A percentile compares a stretch with the other conserved stretches of the same genome.
Conservation (phyloP, 2,113 vertebrate species). For the Australoheros scitulus region DNA sequence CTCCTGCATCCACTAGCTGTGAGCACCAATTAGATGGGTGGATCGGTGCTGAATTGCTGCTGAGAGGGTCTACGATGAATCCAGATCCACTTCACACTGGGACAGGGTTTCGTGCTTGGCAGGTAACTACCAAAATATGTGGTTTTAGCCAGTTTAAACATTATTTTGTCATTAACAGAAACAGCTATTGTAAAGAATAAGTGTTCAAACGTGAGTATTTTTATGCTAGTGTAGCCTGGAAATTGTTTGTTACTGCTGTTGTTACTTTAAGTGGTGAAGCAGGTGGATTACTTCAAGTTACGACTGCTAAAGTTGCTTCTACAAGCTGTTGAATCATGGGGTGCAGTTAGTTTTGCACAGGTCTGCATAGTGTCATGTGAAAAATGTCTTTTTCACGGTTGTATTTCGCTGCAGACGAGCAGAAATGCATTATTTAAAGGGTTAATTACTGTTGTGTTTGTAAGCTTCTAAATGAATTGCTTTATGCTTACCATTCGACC, state of each 20-base stretch:
- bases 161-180: background rate
- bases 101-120: no score
- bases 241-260: background rate
- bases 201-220: background rate
- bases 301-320: background rate
- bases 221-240: background rate
- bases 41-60: no score
- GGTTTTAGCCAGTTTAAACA: background rate
- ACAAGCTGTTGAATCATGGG: background rate
- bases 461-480: background rate
- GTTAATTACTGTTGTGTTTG: background rate
- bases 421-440: background rate
- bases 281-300: rapidly evolving
- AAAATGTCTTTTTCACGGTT: background rate
- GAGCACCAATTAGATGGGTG: no score
- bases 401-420: background rate
- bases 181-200: background rate
- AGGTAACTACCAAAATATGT: background rate
- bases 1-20: no score
- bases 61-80: no score
- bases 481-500: constrained; percentile 8
- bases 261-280: background rate
- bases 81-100: no score
- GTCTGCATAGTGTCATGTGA: background rate
- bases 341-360: background rate